These are phyloP conservation scores for Limnephilus marmoratus DNA, from an alignment of 2,888 invertebrate genomes.

Conservation along the genomic window DNA sequence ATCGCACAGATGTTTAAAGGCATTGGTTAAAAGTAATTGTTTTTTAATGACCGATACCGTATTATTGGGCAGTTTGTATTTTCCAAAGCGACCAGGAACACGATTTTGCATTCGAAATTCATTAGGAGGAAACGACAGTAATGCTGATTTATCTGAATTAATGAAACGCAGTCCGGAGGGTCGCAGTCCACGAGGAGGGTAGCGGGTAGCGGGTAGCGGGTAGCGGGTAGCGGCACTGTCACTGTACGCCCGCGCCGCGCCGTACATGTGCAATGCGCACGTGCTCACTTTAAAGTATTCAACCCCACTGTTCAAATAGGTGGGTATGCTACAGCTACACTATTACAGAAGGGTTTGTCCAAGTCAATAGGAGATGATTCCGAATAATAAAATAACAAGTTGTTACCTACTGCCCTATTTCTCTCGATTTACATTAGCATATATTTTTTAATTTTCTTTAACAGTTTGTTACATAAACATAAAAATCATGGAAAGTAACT, in stretches of 20 bases:
- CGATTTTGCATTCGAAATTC: neutral
- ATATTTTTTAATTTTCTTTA: too few relatives aligned
- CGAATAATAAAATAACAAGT: neutral
- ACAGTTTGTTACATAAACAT: too few relatives aligned
- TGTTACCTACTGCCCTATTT: too few relatives aligned
- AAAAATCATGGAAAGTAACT: too few relatives aligned
- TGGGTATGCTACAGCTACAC: neutral
- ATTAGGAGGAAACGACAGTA: conserved; percentile 15
- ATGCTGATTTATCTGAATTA: conserved; percentile 16
- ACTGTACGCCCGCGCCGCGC: neutral
- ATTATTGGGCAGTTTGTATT: neutral
- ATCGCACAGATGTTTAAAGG: neutral
- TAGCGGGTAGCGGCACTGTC: neutral
- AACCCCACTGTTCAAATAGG: neutral
- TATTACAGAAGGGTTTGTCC: neutral
- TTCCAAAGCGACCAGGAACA: neutral
- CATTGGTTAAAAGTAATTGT: neutral
- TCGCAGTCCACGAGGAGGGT: too few relatives aligned
- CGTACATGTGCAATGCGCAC: neutral
- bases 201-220: neutral
- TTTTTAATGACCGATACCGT: conserved; percentile 2
- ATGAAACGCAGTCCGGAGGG: conserved; percentile 4
- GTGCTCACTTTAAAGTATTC: conserved; percentile 11
- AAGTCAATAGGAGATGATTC: neutral
- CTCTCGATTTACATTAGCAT: too few relatives aligned